Evolutionary conservation across 2,113 vertebrate genomes (phyloP).

Genomic region (Limnothrissa miodon): DNA sequence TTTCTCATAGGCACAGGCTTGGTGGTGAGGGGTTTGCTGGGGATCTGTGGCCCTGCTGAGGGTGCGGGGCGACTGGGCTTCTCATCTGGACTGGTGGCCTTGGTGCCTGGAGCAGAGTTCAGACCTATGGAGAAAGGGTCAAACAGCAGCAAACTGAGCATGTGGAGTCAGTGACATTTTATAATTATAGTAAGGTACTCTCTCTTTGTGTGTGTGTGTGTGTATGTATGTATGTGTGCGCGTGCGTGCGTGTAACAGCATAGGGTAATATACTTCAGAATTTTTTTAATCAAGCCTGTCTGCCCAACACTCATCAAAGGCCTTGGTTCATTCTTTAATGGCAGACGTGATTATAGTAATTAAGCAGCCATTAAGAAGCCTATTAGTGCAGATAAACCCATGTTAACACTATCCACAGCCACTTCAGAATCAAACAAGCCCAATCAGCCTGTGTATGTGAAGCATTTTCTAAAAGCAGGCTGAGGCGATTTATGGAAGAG

Average conservation of each 20-base stretch:
- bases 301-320: constrained; percentile 2
- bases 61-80: constrained; percentile 21
- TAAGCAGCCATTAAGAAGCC: background rate
- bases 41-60: background rate
- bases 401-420: constrained; percentile 1
- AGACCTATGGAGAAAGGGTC: constrained; percentile 26
- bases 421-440: background rate
- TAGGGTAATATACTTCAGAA: background rate
- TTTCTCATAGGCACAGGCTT: constrained; percentile 28
- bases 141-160: background rate
- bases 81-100: constrained; percentile 20
- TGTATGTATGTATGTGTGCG: background rate
- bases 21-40: background rate
- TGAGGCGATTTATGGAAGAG: background rate
- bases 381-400: constrained; percentile 12
- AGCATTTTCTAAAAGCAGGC: background rate
- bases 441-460: background rate
- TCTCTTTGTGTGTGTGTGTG: background rate
- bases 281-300: background rate
- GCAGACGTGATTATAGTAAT: background rate
- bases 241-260: background rate
- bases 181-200: background rate
- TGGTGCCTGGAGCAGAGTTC: constrained; percentile 10
- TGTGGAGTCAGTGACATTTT: background rate
- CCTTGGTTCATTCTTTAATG: background rate